Evolutionary conservation across 2,888 invertebrate genomes (phyloP).

Genomic region (Drosophila yooni): DNA sequence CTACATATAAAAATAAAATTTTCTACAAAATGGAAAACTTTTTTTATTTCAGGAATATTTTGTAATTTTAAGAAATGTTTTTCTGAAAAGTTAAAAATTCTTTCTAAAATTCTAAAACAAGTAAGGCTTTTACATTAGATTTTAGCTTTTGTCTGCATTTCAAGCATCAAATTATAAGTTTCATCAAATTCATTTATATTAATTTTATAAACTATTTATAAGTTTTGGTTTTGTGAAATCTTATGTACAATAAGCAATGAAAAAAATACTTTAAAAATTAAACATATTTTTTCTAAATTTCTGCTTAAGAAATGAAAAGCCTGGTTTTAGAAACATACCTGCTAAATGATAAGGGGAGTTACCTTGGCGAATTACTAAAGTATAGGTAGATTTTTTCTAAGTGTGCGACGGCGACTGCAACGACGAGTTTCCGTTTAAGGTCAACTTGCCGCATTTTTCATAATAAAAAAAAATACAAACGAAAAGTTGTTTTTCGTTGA

Average conservation of each 20-base stretch:
- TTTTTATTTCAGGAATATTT: neutral
- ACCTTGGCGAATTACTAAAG: neutral
- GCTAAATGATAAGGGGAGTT: too few relatives aligned
- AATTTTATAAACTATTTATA: too few relatives aligned
- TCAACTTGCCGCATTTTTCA: slow-evolving; percentile 75
- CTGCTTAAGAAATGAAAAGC: too few relatives aligned
- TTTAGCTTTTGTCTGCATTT: too few relatives aligned
- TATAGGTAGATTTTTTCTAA: neutral
- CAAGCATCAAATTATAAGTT: too few relatives aligned
- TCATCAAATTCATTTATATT: too few relatives aligned
- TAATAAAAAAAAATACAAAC: slow-evolving; percentile 25
- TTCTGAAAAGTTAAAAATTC: neutral
- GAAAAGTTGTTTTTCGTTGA: slow-evolving; percentile 74
- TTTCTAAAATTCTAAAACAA: neutral
- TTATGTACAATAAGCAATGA: too few relatives aligned
- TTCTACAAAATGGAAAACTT: neutral
- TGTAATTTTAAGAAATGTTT: neutral
- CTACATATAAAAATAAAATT: neutral
- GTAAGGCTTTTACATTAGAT: too few relatives aligned
- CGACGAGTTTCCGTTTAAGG: slow-evolving; percentile 79
- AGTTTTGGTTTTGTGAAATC: too few relatives aligned
- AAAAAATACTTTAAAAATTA: too few relatives aligned
- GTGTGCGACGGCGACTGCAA: slow-evolving; percentile 39
- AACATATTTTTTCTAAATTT: too few relatives aligned
- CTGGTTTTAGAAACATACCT: too few relatives aligned